Percentiles rank a stretch among this genome's conserved stretches.
These are phyloP conservation scores for Etheostoma spectabile DNA, from an alignment of 2,113 vertebrate species.

Conservation along the genomic window DNA sequence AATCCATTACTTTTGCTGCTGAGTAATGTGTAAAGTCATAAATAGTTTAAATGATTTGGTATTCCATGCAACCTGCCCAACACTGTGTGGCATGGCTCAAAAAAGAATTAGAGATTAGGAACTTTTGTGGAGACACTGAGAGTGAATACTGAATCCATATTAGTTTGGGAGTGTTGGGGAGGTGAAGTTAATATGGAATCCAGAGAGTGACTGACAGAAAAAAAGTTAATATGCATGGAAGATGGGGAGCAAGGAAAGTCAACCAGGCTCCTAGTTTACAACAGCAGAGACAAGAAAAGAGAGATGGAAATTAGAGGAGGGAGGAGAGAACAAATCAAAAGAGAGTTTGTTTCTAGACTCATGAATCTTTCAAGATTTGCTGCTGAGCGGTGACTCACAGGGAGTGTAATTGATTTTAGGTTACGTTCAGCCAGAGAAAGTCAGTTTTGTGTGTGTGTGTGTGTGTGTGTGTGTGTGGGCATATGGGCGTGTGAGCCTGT, in stretches of 20 bases:
- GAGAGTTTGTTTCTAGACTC: conserved; percentile 27
- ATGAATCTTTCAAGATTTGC: conserved; percentile 55
- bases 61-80: not conserved
- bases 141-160: not conserved
- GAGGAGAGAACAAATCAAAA: conserved; percentile 16
- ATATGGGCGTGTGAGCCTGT: not conserved
- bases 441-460: conserved; percentile 5
- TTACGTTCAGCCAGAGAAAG: conserved; percentile 32
- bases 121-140: too few species aligned
- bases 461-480: conserved; percentile 17
- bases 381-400: not conserved
- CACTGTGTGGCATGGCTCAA: not conserved
- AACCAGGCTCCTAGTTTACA: not conserved
- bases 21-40: not conserved
- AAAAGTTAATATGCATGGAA: not conserved
- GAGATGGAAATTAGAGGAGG: not conserved
- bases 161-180: not conserved
- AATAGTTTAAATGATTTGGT: not conserved
- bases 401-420: conserved; percentile 17
- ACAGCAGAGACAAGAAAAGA: not conserved
- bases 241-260: not conserved
- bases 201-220: not conserved
- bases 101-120: not conserved
- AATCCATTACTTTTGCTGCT: too few species aligned
- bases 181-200: not conserved